Percentiles rank a stretch among this genome's conserved stretches.
Conservation (phyloP, 2,797 vertebrate genomes). For the Hoplostethus atlanticus region DNA sequence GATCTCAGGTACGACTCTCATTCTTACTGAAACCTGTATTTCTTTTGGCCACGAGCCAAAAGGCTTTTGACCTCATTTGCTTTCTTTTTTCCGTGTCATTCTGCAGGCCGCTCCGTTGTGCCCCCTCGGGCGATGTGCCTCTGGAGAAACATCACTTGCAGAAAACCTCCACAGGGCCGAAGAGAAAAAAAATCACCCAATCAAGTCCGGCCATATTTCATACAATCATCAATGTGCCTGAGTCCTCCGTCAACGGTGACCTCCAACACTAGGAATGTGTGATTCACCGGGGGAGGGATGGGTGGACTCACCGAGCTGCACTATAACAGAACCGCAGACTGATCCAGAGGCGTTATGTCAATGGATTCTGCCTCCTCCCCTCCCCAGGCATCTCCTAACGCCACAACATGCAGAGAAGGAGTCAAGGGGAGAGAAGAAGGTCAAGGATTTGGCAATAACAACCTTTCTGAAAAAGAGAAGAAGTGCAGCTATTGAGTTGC, state of each 20-base stretch:
- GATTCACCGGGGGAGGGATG: constrained; percentile 56
- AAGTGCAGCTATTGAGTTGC: constrained; percentile 28
- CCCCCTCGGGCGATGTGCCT: constrained; percentile 58
- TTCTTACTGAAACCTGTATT: constrained; percentile 51
- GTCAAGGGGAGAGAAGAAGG: constrained; percentile 17
- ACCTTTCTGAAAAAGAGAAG: constrained; percentile 14
- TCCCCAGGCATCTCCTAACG: constrained; percentile 11
- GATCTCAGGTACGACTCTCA: constrained; percentile 48
- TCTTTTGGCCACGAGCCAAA: constrained; percentile 62
- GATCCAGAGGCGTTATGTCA: constrained; percentile 43
- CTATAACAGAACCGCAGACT: constrained; percentile 33
- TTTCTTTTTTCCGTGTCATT: constrained; percentile 52
- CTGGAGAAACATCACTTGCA: constrained; percentile 59
- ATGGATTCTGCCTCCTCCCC: constrained; percentile 27
- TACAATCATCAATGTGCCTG: constrained; percentile 49
- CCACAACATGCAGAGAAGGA: constrained; percentile 27
- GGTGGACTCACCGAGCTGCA: constrained; percentile 42
- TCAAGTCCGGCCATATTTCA: constrained; percentile 49
- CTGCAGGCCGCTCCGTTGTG: constrained; percentile 30
- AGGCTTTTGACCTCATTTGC: constrained; percentile 61
- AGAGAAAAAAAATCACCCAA: constrained; percentile 54
- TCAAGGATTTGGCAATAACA: constrained; percentile 52
- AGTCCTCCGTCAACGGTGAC: constrained; percentile 51
- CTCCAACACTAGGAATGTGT: constrained; percentile 68
- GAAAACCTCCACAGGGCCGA: constrained; percentile 15